Evolutionary conservation across 2,113 vertebrate genomes (phyloP).

Genomic region (Hemiscyllium ocellatum): DNA sequence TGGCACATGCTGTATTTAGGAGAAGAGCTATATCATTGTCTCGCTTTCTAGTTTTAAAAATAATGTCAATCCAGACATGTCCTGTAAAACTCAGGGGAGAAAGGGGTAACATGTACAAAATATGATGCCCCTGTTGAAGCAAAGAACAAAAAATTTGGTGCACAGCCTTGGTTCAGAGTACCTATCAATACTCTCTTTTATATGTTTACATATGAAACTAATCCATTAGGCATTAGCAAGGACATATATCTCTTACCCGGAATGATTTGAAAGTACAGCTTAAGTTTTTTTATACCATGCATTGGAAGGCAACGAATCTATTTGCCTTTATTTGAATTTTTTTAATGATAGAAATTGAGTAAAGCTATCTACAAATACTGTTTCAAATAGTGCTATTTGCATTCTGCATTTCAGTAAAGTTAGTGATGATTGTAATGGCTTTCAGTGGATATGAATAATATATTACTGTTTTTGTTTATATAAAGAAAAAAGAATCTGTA

Average conservation of each 20-base stretch:
- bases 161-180: neutral
- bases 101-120: neutral
- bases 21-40: conserved; percentile 70
- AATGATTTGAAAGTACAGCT: neutral
- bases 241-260: too few relatives aligned
- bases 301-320: neutral
- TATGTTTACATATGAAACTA: neutral
- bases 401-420: neutral
- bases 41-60: conserved; percentile 50
- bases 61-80: conserved; percentile 61
- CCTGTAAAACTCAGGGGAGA: conserved; percentile 50
- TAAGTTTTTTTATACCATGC: neutral
- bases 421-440: neutral
- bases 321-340: neutral
- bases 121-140: neutral
- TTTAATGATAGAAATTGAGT: neutral
- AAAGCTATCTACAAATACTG: neutral
- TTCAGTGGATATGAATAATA: conserved; percentile 19
- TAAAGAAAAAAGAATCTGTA: neutral
- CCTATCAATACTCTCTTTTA: neutral
- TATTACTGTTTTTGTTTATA: neutral
- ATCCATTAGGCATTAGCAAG: neutral
- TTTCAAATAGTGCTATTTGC: neutral
- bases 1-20: conserved; percentile 82
- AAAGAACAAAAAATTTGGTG: neutral